Evolutionary conservation across 2,797 vertebrate genomes (phyloP), one percentile per base, ranked within the genome.

Genomic region (Pseudopleuronectes americanus): DNA sequence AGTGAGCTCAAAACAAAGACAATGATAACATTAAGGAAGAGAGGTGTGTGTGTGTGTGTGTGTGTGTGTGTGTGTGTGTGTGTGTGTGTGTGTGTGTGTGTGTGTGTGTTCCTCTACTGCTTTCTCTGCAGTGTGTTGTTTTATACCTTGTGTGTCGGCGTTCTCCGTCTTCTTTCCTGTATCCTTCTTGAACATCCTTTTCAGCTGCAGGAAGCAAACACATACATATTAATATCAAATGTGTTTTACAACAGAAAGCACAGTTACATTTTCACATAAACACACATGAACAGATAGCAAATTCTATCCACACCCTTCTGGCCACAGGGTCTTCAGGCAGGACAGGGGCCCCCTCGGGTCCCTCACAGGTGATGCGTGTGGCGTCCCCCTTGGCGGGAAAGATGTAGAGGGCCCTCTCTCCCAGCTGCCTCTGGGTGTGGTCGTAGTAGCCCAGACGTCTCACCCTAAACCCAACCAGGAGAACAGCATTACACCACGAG

Each of bases 341-440:
- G 67, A 96, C 93, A 31, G 96, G 94, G 77, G 95, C 95, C 56
- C 96, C 96, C 80, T 98, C 97, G 0, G 96, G 96, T 64, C 96
- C 97, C 69, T 99, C 98, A 64, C 96, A 99, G 76, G 96, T 96
- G 90, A 98, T 96, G 86, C 93, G 96, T 21, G 97, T 96, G 82
- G 96, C 94, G 47, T 98, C 97, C 41, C 96, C 96, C 88, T 98
- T 98, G 64, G 96, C 96, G 0, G 97, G 96, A 87, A 99, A 97
- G 61, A 99, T 93, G 33, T 99, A 99, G 13, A 99, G 95, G 26
- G 96, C 97, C 63, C 98, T 93, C 74, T 99, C 97, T 26, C 97
- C 98, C 43, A 99, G 96, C 89, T 98, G 97, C 87, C 96, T 95
- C 90, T 98, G 97, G 68, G 97, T 97, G 93, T 99, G 98, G 92